These are phyloP conservation scores for Notothenia rossii DNA, from an alignment of 2,113 vertebrate genomes.

Conservation along the genomic window DNA sequence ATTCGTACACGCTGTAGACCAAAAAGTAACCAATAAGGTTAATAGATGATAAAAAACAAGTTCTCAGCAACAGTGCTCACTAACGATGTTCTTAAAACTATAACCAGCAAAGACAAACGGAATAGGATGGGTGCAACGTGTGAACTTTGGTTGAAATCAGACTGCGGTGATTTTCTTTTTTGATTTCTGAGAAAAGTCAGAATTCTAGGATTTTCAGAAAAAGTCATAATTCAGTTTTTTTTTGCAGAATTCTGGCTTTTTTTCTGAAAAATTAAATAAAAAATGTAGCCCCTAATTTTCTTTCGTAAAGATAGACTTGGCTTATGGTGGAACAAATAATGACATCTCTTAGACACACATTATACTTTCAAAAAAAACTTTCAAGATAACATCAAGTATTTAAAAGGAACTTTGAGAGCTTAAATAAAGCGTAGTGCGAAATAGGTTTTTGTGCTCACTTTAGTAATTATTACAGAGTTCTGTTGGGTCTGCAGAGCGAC, in stretches of 20 bases:
- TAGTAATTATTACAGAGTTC: conserved; percentile 52
- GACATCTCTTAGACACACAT: neutral
- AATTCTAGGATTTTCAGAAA: too few species aligned
- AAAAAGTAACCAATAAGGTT: neutral
- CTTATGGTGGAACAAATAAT: neutral
- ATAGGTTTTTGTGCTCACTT: conserved; percentile 11
- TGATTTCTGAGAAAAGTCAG: too few species aligned
- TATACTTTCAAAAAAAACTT: neutral
- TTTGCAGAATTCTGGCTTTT: too few species aligned
- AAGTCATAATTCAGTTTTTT: too few species aligned
- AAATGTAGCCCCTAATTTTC: too few species aligned
- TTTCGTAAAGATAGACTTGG: too few species aligned
- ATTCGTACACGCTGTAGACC: too few species aligned
- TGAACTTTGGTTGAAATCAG: too few species aligned
- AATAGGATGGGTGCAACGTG: too few species aligned
- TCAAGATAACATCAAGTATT: neutral
- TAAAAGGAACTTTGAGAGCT: neutral
- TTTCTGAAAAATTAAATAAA: too few species aligned
- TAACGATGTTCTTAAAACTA: neutral
- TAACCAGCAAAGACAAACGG: neutral
- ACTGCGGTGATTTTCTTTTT: too few species aligned
- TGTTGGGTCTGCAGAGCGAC: conserved; percentile 31
- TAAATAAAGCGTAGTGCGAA: neutral
- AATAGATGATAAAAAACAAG: neutral
- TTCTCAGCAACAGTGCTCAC: neutral